Evolutionary conservation across 2,888 invertebrate genomes (phyloP), one percentile per base, ranked within the genome.

Genomic region (Geophilus truncorum): DNA sequence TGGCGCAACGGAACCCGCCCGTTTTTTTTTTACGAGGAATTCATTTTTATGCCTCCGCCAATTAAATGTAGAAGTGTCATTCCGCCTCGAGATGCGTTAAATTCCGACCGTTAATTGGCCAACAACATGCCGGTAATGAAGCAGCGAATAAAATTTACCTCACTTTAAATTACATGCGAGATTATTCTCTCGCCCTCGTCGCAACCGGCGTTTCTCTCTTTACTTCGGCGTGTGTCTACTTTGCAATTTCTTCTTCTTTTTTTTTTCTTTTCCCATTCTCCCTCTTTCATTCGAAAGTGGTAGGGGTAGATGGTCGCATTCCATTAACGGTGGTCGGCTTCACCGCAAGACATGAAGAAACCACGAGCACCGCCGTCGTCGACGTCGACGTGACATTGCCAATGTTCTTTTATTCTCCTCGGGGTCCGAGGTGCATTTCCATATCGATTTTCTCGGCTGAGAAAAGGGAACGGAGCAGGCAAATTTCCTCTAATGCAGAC

Each of bases 311-410:
- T 57, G 57, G 57, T 57, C 57, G 57, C 57, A 57, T 57, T 57
- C 57, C 57, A 57, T 57, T 57, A 57, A 57, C 57, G 57, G 57
- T 57, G 57, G 57, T 57, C 21, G 57, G 57, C 57, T 57, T 57
- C 57, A 57, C 57, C 57, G 57, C 57, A 57, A 57, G 57, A 57
- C 57, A 57, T 23, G 57, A 57, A 23, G 57, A 57, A 57, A 57
- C 57, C 57, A 57, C 57, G 57, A 57, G 57, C 57, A 57, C 57
- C 21, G 57, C 57, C 57, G 57, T 23, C 57, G 57, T 57, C 57
- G 57, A 57, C 57, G 57, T 57, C 57, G 57, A 57, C 57, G 57
- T 57, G 57, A 57, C 57, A 57, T 57, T 57, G 57, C 57, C 57
- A 57, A 57, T 57, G 57, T 57, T 57, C 57, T 57, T 57, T 57